phyloP scores from a whole-genome alignment of 2,113 vertebrate genomes.

The Otocyon megalotis region DNA sequence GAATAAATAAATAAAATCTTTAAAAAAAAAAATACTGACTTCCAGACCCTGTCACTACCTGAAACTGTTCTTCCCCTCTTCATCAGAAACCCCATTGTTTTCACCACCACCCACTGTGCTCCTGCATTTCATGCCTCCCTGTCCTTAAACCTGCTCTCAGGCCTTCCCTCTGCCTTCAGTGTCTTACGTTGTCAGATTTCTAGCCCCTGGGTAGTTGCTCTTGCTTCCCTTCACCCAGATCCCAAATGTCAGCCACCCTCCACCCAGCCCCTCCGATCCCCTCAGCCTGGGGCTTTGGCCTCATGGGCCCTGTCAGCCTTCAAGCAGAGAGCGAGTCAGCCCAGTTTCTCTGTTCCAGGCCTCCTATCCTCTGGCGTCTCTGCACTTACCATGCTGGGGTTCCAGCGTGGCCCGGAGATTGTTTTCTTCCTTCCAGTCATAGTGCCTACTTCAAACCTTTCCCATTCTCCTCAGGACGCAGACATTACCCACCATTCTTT shows the following conservation, averaged over 20 bases:
- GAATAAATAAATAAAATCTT: too few relatives aligned
- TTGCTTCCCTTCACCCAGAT: background rate
- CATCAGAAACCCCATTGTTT: background rate
- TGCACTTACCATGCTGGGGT: background rate
- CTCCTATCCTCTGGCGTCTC: background rate
- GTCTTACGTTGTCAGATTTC: background rate
- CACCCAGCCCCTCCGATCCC: background rate
- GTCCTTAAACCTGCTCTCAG: background rate
- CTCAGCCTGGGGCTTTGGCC: background rate
- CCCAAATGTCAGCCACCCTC: background rate
- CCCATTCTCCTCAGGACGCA: background rate
- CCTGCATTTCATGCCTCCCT: background rate
- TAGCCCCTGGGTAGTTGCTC: background rate
- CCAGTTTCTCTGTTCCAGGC: background rate
- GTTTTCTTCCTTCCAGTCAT: background rate
- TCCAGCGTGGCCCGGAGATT: background rate
- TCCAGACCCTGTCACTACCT: background rate
- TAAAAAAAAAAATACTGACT: background rate
- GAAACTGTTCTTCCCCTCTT: slow-evolving; percentile 14
- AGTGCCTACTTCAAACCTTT: background rate
- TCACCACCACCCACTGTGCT: background rate
- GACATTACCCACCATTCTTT: background rate
- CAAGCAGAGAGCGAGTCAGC: background rate
- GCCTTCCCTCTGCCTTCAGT: background rate
- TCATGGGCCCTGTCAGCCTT: background rate